Base-by-base conservation (phyloP, 2,888 invertebrate genomes). In the Nephrotoma appendiculata region DNA sequence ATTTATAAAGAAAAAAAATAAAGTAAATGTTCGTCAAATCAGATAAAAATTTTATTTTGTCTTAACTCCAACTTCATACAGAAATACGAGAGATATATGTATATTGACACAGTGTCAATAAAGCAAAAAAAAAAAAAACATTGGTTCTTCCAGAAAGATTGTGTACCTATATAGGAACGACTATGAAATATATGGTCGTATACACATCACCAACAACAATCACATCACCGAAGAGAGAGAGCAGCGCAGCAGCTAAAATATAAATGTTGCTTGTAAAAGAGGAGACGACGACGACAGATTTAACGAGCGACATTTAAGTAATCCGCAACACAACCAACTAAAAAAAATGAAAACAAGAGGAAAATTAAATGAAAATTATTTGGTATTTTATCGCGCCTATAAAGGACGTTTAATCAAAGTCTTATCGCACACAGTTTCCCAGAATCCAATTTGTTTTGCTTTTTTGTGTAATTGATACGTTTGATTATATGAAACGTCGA, bases 11-110 rank as follows among this genome's bases (percentile, higher is more conserved):
- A 84, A 84, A 84, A 84, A 84, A 12, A 19, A 31, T 31, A 31
- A 84, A 42, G 42, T 42, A 85, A 85, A 86, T 87, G 87, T 87
- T 48, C 87, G 86, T 87, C 86, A 87, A 87, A 87, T 87, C 87
- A 86, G 87, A 87, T 87, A 87, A 86, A 86, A 42, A 9, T 31
- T 71, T 71, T 71, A 71, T 71, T 71, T 71, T 71, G 71, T 71
- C 71, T 71, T 71, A 71, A 71, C 71, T 71, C 31, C 71, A 71
- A 9, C 71, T 71, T 71, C 31, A 71, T 71, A 71, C 7, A 48
- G 15, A 57, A 6, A 5, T 19, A 6, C 19, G 31, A 19, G 15
- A 57, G 15, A 57, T 19, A 57, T 57, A 57, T 6, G 3, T 57
- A 57, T 71, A 42, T 84, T 84, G 84, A 84, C 84, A 84, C 84